Evolutionary conservation across 1,140 invertebrate genomes (phyloP), one percentile per base, ranked within the genome.

Genomic region (Phocides pigmalion): DNA sequence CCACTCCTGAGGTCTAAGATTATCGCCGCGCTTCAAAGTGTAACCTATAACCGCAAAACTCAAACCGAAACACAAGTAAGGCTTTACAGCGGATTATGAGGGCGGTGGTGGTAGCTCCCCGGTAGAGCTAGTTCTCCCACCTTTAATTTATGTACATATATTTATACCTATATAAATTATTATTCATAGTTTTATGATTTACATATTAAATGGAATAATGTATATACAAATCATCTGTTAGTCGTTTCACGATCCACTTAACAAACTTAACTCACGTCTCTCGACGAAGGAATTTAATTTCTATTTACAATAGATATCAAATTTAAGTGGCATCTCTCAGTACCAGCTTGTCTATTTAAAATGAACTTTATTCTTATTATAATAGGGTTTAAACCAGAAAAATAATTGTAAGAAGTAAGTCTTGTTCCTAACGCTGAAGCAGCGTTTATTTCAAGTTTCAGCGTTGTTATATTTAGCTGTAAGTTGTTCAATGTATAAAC

Each of bases 401-500:
- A 22, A 9, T 4, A 14, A 6, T 22, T 22, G 2, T 2, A 22
- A 22, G 22, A 2, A 22, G 3, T 2, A 22, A 49, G n/a, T n/a
- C 4, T 16, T 32, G 12, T 50, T 32, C 14, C 49, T 37, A 53
- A 32, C 28, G 37, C 37, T 53, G 49, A 37, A 53, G 15, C 19
- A 32, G 28, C 49, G 49, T 53, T 53, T 19, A 53, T 53, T 53
- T 53, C 32, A 53, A 53, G 25, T 53, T 50, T 17, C 49, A 51
- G 49, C 11, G 49, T 17, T 56, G 19, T 54, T 42, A 56, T 25
- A 56, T 56, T 56, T 56, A 56, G 17, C 14, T 14, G 37, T 42
- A 25, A 58, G 32, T 58, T 41, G 4, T 58, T 14, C 44, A 44
- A n/a, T n/a, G n/a, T n/a, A n/a, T n/a, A n/a, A n/a, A n/a, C n/a